These are phyloP conservation scores for Spea multiplicata DNA, from an alignment of 2,113 vertebrate species.

Conservation along the genomic window DNA sequence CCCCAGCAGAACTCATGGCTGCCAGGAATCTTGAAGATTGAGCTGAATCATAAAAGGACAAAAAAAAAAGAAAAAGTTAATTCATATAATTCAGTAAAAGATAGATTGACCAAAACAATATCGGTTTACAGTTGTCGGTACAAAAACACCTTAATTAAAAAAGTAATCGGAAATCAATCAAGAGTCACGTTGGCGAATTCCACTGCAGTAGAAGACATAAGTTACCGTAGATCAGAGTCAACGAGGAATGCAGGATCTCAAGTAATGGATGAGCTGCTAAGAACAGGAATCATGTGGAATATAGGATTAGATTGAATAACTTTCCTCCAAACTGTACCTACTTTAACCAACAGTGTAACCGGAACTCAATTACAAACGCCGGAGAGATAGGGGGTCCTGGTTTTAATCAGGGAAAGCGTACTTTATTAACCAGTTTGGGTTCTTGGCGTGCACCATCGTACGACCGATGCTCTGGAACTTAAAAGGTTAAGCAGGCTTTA, in stretches of 20 bases:
- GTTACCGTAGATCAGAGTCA: background rate
- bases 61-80: background rate
- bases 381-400: background rate
- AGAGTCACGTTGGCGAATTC: no score
- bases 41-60: background rate
- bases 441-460: background rate
- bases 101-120: background rate
- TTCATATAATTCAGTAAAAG: background rate
- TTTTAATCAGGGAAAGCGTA: background rate
- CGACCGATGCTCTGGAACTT: background rate
- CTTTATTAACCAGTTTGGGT: background rate
- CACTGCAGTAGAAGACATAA: background rate
- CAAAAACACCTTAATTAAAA: no score
- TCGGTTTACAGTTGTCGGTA: no score
- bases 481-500: slow-evolving; percentile 27
- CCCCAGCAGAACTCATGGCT: slow-evolving; percentile 86
- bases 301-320: background rate
- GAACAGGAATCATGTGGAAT: background rate
- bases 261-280: background rate
- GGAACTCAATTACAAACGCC: background rate
- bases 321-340: background rate
- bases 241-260: background rate
- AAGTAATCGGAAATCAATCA: no score
- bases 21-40: slow-evolving; percentile 13
- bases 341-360: background rate